A percentile compares a stretch with the other conserved stretches of the same genome.
Evolutionary conservation across 2,888 invertebrate genomes (phyloP).

Genomic region (Itoplectis maculator): DNA sequence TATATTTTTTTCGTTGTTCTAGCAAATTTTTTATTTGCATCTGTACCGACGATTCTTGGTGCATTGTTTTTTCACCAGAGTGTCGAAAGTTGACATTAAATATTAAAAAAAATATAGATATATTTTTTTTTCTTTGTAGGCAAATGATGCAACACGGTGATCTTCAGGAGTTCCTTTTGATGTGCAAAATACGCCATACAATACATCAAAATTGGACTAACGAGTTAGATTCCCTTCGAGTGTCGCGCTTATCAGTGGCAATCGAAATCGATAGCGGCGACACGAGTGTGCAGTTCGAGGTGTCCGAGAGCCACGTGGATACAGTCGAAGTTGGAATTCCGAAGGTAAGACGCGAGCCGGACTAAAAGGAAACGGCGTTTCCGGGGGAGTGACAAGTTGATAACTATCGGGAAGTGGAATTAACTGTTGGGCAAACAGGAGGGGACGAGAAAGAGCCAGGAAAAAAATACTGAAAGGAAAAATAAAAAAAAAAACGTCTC

Average conservation of each 20-base stretch:
- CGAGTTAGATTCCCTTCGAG: background rate
- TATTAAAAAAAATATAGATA: too few species aligned
- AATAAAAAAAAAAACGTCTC: slow-evolving; percentile 9
- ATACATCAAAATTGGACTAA: too few species aligned
- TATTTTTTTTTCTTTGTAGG: too few species aligned
- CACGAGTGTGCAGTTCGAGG: background rate
- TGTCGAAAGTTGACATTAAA: too few species aligned
- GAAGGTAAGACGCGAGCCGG: background rate
- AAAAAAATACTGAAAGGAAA: background rate
- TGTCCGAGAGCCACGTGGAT: slow-evolving; percentile 19
- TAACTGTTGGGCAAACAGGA: slow-evolving; percentile 32
- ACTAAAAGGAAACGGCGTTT: slow-evolving; percentile 16
- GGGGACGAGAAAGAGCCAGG: background rate
- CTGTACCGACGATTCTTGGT: background rate
- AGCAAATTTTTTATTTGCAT: background rate
- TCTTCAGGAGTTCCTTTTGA: too few species aligned
- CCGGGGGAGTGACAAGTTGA: slow-evolving; percentile 47
- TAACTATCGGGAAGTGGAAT: slow-evolving; percentile 46
- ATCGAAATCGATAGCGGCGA: background rate
- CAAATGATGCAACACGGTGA: too few species aligned
- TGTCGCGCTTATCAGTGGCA: background rate
- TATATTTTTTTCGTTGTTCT: slow-evolving; percentile 8
- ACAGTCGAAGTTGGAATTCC: background rate
- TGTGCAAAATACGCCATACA: too few species aligned
- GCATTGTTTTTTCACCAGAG: too few species aligned